phyloP scores from a whole-genome alignment of 2,797 vertebrate species.

The Trichosurus vulpecula region DNA sequence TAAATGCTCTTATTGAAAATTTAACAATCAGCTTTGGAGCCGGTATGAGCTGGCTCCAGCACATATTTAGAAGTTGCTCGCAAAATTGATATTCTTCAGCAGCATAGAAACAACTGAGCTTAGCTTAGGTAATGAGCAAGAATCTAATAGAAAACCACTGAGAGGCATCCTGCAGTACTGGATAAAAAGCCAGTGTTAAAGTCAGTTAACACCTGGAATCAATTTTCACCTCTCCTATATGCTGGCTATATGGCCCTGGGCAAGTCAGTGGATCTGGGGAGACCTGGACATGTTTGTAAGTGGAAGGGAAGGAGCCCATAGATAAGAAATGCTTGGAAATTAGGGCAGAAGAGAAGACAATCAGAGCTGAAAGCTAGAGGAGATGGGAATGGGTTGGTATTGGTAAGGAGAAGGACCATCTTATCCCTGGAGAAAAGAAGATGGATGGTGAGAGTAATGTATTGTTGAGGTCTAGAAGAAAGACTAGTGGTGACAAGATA shows the following conservation, averaged over 20 bases:
- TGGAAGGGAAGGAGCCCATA: not conserved
- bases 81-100: not conserved
- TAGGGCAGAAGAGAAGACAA: not conserved
- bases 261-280: not conserved
- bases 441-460: not conserved
- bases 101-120: not conserved
- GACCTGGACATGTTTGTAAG: not conserved
- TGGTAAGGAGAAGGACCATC: not conserved
- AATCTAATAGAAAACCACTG: not conserved
- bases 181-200: not conserved
- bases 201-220: not conserved
- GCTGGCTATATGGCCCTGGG: not conserved
- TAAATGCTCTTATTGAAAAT: not conserved
- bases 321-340: not conserved
- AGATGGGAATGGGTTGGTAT: not conserved
- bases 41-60: too few relatives aligned
- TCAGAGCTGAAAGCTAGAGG: not conserved
- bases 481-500: not conserved
- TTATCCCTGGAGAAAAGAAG: not conserved
- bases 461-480: not conserved
- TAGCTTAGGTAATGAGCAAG: not conserved
- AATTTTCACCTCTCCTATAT: not conserved
- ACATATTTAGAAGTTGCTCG: not conserved
- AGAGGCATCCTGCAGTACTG: not conserved
- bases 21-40: not conserved